Base-by-base conservation (phyloP, 2,888 invertebrate species). In the Megaustenia siamemsis region DNA sequence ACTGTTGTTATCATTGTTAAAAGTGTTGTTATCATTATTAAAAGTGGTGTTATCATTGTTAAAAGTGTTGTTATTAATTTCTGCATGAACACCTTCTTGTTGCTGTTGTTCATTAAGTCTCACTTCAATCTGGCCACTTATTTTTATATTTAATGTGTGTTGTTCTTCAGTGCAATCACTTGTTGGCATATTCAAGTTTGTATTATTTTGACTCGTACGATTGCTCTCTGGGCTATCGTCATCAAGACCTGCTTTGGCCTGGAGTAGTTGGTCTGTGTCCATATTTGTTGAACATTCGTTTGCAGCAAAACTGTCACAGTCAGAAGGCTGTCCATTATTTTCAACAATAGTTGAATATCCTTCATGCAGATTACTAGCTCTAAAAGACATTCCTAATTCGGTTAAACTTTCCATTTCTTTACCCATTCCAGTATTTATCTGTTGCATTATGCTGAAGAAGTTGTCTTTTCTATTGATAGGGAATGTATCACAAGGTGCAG, bases 1-100 rank as follows among this genome's bases (percentile, higher is more conserved):
- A 49, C 73, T 73, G 73, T 73, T 73, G n/a, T 73, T 73, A 18
- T 45, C 45, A 73, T 73, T 49, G 18, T 32, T 28, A 40, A 40
- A 69, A 28, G 4, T 49, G 32, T 35, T n/a, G 18, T 49, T 18
- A 2, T 18, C 32, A 32, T 2, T 49, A 4, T 32, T 28, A 40
- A 21, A 24, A 32, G 1, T n/a, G n/a, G n/a, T n/a, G n/a, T n/a
- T n/a, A n/a, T n/a, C n/a, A 53, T 53, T 53, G 21, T 53, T 53
- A 21, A 56, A 21, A 10, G 24, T 56, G 56, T 21, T 15, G 21
- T 21, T 10, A 56, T 56, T n/a, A 24, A 5, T 15, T 21, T 56
- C 56, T 24, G 56, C 21, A 56, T 15, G 43, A 28, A 10, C 4
- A 28, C 28, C 43, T 24, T 45, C 45, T n/a, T 8, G 12, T 10